phyloP scores from a whole-genome alignment of 2,888 invertebrate genomes.

The Leptogaster cylindrica region DNA sequence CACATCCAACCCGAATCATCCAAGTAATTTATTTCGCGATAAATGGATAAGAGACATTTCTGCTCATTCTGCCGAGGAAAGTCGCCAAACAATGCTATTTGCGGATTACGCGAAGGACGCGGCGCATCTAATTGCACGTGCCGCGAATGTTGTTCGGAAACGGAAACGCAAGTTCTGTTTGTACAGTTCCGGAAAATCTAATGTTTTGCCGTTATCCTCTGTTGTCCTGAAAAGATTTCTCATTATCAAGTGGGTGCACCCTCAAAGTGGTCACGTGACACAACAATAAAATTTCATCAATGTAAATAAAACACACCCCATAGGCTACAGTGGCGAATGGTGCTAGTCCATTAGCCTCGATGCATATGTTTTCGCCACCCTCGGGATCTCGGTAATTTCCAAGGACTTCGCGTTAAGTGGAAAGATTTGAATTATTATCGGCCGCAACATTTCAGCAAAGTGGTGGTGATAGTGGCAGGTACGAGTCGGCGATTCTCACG shows the following conservation, averaged over 20 bases:
- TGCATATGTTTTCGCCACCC: conserved; percentile 18
- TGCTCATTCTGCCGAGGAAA: neutral
- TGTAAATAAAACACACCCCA: conserved; percentile 15
- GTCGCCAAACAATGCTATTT: conserved; percentile 1
- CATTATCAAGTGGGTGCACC: conserved; percentile 24
- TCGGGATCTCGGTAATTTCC: neutral
- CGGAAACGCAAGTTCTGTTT: conserved; percentile 18
- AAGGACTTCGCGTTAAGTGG: neutral
- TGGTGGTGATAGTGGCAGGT: conserved; percentile 1
- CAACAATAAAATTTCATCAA: conserved; percentile 26
- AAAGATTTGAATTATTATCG: conserved; percentile 25
- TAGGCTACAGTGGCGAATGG: conserved; percentile 10
- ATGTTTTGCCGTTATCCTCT: neutral
- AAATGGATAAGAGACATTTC: no score
- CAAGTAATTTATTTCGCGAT: neutral
- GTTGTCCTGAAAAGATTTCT: neutral
- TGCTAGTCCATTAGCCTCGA: conserved; percentile 12
- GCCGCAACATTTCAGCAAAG: neutral
- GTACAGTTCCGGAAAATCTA: neutral
- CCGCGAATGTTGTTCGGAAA: conserved; percentile 6
- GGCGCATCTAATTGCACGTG: conserved; percentile 17
- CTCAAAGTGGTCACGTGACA: conserved; percentile 24
- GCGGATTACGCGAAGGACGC: neutral
- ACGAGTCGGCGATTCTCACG: no score
- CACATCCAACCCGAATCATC: no score